Evolutionary conservation across 2,888 invertebrate species (phyloP).

Genomic region (Eledone cirrhosa): DNA sequence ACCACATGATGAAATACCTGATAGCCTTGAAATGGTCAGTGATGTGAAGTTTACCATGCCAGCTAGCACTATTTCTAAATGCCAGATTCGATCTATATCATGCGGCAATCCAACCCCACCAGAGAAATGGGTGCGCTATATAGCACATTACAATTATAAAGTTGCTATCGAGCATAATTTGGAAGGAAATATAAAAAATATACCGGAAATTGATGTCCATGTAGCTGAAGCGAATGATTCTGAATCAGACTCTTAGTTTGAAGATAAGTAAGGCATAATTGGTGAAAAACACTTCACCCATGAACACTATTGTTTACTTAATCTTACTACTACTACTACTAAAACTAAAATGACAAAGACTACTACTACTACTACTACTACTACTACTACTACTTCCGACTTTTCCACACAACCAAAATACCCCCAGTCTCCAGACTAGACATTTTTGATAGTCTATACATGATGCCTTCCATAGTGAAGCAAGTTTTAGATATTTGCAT

Average conservation of each 20-base stretch:
- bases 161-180: conserved; percentile 61
- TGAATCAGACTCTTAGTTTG: not conserved
- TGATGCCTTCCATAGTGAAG: no score
- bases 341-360: no score
- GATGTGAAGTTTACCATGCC: conserved; percentile 99
- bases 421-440: no score
- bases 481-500: no score
- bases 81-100: conserved; percentile 87
- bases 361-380: no score
- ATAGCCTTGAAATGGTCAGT: conserved; percentile 86
- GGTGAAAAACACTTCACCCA: no score
- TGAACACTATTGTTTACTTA: no score
- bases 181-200: conserved; percentile 32
- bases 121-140: conserved; percentile 96
- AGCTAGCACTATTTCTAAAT: conserved; percentile 82
- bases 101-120: conserved; percentile 78
- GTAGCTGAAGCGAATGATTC: not conserved
- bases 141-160: conserved; percentile 82
- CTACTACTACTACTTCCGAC: no score
- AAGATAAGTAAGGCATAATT: no score
- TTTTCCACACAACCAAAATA: no score
- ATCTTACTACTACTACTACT: no score
- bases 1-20: conserved; percentile 96
- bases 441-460: no score
- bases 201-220: not conserved